These are phyloP conservation scores for Hippocampus kuda DNA, from an alignment of 2,797 vertebrate genomes.

Conservation along the genomic window DNA sequence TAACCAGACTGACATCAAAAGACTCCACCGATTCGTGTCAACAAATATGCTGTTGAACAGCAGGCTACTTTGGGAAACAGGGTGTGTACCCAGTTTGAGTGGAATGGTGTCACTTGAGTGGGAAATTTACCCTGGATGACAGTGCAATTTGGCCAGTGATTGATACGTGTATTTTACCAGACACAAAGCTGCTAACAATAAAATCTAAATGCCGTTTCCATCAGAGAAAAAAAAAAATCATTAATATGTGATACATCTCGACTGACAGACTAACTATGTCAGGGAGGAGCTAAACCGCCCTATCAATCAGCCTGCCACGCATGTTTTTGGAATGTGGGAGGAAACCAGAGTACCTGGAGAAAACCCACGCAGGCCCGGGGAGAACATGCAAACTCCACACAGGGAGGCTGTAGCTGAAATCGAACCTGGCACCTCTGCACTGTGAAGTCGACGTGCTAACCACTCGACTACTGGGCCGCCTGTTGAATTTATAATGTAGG, in stretches of 20 bases:
- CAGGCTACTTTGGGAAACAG: constrained; percentile 7
- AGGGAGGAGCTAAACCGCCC: no score
- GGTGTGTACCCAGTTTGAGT: constrained; percentile 2
- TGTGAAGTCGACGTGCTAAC: no score
- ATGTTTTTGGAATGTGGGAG: no score
- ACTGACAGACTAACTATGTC: no score
- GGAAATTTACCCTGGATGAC: constrained; percentile 23
- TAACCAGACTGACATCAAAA: constrained; percentile 46
- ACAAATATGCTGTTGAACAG: constrained; percentile 37
- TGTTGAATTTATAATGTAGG: no score
- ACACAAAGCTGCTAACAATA: neutral
- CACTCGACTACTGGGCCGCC: no score
- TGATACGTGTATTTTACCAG: neutral
- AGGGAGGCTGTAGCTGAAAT: no score
- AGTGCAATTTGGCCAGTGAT: neutral
- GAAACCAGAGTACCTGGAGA: no score
- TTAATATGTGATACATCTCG: neutral
- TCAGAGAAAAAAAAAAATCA: neutral
- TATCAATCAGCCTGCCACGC: no score
- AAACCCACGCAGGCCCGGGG: no score
- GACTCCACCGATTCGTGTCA: constrained; percentile 42
- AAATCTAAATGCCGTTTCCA: neutral
- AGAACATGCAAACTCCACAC: no score
- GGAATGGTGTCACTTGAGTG: constrained; percentile 27
- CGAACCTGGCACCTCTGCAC: no score